Base-by-base conservation (phyloP, 2,797 vertebrate species). In the Pelodytes ibericus region DNA sequence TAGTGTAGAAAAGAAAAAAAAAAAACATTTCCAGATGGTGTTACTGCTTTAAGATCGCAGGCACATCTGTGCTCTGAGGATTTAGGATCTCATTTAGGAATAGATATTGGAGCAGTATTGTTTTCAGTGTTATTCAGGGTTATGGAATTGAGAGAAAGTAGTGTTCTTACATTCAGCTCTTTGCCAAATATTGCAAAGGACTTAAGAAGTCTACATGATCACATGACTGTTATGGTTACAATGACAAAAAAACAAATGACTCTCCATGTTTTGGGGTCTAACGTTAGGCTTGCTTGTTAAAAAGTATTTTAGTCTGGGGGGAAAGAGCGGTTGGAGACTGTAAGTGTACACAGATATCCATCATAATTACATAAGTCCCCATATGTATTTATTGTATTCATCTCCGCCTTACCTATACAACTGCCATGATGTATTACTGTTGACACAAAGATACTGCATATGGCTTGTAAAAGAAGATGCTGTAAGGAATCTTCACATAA, bases 11-110 rank as follows among this genome's bases (percentile, higher is more conserved):
- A 8, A 2, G 18, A 44, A 44, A 44, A 44, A 44, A 51, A 39
- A 16, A 57, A 57, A 29, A 26, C 44, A 44, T 74, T 36, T 66
- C 72, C 72, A 65, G 72, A 74, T 74, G 62, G 72, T 51, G 41
- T 20, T 8, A 18, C 16, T 74, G 62, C 72, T 74, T 44, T 59
- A 66, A 59, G 25, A 66, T 58, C 49, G 25, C 62, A 65, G 9
- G 51, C 20, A 22, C 33, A 73, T 64, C 71, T 64, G 10, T 13
- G 36, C 10, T 41, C 44, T 47, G 39, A 66, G 27, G 41, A 44
- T 44, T 44, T 44, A 44, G 30, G 71, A 41, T 56, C 27, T 64
- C 56, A 29, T 64, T 36, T 64, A 65, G 41, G 58, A 47, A 59
- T 74, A 59, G 41, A 44, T 66, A 58, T 74, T 58, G n/a, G 41